Conservation (phyloP, 2,113 vertebrate genomes). For the Fulmarus glacialis region DNA sequence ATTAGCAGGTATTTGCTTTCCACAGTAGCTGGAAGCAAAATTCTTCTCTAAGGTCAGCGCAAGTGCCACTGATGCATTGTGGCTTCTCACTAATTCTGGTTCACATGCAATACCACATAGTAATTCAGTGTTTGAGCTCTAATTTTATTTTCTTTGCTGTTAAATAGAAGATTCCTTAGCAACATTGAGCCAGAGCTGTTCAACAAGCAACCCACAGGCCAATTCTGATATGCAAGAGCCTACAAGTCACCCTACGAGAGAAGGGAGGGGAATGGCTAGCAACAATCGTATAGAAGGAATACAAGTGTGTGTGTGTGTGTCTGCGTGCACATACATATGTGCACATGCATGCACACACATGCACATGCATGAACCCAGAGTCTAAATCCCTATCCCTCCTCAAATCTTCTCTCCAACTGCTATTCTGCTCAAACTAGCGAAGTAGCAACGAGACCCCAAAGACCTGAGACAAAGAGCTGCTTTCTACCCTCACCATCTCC, state of each 20-base stretch:
- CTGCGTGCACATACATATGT: rapidly evolving
- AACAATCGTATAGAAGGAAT: not conserved
- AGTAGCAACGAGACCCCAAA: not conserved
- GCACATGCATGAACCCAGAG: rapidly evolving
- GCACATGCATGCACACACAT: too few relatives aligned
- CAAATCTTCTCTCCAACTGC: not conserved
- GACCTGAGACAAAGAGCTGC: not conserved
- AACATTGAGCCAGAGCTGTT: not conserved
- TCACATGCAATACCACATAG: not conserved
- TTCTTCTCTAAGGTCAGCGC: not conserved
- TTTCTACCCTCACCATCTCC: not conserved
- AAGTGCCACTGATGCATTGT: not conserved
- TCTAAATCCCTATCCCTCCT: not conserved
- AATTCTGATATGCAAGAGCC: not conserved
- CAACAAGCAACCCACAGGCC: not conserved
- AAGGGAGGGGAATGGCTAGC: not conserved
- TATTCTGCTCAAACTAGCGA: not conserved
- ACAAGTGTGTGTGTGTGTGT: too few relatives aligned
- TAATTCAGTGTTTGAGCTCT: not conserved
- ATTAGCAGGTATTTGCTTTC: not conserved
- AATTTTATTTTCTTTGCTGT: not conserved
- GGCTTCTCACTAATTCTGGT: not conserved
- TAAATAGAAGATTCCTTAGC: not conserved
- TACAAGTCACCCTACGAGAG: not conserved
- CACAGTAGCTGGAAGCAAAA: not conserved